These are phyloP conservation scores for Tretioscincus oriximinensis DNA, from an alignment of 2,113 vertebrate genomes.

Conservation along the genomic window DNA sequence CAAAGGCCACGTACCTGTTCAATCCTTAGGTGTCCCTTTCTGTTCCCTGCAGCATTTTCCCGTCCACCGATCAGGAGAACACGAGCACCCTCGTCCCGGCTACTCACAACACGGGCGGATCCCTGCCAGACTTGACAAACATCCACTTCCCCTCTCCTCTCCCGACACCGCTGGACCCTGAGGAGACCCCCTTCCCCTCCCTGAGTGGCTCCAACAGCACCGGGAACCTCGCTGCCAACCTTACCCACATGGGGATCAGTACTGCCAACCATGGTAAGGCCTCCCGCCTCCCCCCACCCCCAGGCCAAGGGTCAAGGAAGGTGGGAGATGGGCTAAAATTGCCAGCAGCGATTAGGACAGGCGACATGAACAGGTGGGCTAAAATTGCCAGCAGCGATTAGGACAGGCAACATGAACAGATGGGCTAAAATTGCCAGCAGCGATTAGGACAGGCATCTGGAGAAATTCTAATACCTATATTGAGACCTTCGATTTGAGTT, in stretches of 20 bases:
- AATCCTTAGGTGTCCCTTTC: neutral
- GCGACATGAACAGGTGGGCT: too few species aligned
- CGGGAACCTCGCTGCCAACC: conserved; percentile 87
- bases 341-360: too few species aligned
- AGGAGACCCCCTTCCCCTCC: conserved; percentile 86
- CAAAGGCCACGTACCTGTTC: too few species aligned
- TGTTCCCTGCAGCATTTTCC: conserved; percentile 83
- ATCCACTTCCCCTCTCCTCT: conserved; percentile 97
- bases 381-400: too few species aligned
- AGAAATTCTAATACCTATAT: too few species aligned
- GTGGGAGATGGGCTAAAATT: too few species aligned
- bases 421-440: too few species aligned
- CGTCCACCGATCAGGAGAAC: conserved; percentile 92
- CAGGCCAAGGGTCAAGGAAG: too few species aligned
- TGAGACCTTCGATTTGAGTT: too few species aligned
- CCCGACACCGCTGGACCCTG: conserved; percentile 91
- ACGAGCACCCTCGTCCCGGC: conserved; percentile 84
- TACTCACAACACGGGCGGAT: conserved; percentile 92
- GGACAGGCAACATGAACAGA: too few species aligned
- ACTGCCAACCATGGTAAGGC: conserved; percentile 82
- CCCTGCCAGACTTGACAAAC: conserved; percentile 94
- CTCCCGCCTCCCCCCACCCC: accelerated
- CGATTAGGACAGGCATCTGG: too few species aligned
- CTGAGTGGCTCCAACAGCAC: conserved; percentile 88
- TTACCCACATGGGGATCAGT: conserved; percentile 91